Percentiles rank a stretch among this genome's conserved stretches.
phyloP scores from a whole-genome alignment of 2,113 vertebrate species.

The Poicephalus gulielmi region DNA sequence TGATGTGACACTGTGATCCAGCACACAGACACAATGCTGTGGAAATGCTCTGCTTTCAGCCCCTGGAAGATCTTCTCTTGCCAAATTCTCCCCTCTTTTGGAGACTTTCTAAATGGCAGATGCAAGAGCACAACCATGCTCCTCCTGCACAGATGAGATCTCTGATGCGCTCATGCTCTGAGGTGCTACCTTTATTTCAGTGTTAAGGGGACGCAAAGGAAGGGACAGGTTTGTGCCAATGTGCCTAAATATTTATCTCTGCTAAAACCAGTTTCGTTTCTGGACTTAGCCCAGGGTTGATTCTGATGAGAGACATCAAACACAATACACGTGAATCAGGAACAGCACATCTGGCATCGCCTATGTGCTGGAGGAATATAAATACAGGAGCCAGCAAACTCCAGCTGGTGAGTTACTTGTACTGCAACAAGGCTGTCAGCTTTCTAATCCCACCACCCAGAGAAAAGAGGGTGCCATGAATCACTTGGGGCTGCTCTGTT shows the following conservation, averaged over 20 bases:
- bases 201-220: neutral
- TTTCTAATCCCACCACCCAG: neutral
- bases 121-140: rapidly evolving
- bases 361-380: neutral
- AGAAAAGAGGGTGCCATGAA: neutral
- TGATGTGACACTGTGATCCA: neutral
- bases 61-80: neutral
- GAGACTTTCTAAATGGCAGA: neutral
- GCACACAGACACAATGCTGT: neutral
- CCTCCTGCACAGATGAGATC: neutral
- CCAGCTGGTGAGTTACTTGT: slow-evolving; percentile 11
- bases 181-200: neutral
- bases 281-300: neutral
- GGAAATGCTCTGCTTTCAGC: neutral
- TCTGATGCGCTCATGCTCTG: neutral
- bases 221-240: neutral
- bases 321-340: neutral
- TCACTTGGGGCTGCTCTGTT: neutral
- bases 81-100: neutral
- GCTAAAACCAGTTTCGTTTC: neutral
- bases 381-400: neutral
- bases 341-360: slow-evolving; percentile 29
- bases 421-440: neutral
- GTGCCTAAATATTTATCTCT: slow-evolving; percentile 19
- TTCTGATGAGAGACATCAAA: slow-evolving; percentile 12